Percentiles rank a stretch among this genome's conserved stretches.
Conservation (phyloP, 2,797 vertebrate genomes). For the Anguilla anguilla region DNA sequence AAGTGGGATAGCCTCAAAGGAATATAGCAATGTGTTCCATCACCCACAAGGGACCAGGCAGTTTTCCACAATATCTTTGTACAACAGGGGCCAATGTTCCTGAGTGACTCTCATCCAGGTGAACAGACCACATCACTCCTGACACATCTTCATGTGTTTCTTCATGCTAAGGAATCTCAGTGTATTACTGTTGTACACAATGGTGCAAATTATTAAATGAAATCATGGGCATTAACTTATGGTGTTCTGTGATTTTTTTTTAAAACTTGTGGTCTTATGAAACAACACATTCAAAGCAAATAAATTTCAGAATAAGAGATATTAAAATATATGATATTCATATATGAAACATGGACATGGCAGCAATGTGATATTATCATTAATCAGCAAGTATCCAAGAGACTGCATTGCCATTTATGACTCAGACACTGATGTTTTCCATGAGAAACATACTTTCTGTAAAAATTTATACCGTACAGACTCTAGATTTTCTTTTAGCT, state of each 20-base stretch:
- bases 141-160: neutral
- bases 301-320: neutral
- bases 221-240: neutral
- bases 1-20: neutral
- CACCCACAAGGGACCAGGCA: neutral
- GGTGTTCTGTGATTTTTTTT: constrained; percentile 1
- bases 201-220: constrained; percentile 12
- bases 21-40: neutral
- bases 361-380: neutral
- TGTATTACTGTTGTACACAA: neutral
- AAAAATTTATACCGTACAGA: neutral
- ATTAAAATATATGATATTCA: neutral
- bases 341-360: neutral
- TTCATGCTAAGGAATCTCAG: neutral
- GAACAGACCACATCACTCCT: neutral
- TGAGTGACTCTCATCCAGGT: neutral
- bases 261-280: neutral
- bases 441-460: neutral
- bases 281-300: neutral
- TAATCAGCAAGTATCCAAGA: neutral
- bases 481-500: neutral
- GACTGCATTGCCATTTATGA: neutral
- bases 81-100: neutral
- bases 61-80: neutral
- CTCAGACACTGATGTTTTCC: neutral